Evolutionary conservation across 1,140 invertebrate species (phyloP), one percentile per base, ranked within the genome.

Genomic region (Caerostris darwini): DNA sequence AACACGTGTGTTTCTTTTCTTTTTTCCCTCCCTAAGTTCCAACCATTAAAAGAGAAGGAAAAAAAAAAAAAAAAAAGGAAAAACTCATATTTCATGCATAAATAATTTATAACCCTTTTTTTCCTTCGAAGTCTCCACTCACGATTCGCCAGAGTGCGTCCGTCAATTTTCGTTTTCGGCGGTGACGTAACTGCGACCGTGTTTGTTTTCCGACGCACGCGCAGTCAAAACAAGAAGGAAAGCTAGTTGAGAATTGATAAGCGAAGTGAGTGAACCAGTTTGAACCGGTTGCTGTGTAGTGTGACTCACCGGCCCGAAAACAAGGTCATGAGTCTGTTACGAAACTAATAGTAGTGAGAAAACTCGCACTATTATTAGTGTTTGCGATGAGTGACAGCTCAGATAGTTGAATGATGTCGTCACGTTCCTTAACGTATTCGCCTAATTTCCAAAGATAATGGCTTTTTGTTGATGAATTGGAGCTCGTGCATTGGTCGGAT

Each of bases 321-420:
- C 64, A 87, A 87, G 85, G 85, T 64, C 85, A 87, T 59, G 85
- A 50, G 85, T 50, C 58, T 54, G 85, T 87, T 87, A 64, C 85
- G 85, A 87, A 64, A 87, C 34, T 50, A 53, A 87, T 34, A n/a
- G 64, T 77, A 34, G 19, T 5, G 71, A 77, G 53, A 19, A 53
- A 77, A 77, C 12, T 77, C 71, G 34, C 2, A 53, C 71, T 77
- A 77, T 77, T 77, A 77, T 77, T 77, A 77, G 71, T 12, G 50
- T 8, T 50, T 1, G 34, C 7, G 34, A 34, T 12, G 71, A 50
- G 8, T 12, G 71, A 77, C 6, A 12, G 10, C 0, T 7, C 7
- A 53, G n/a, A 67, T n/a, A 53, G 10, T 3, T 8, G 14, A 53
- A 50, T 50, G 7, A 14, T 77, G 7, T 77, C 34, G 71, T 77